phyloP scores from a whole-genome alignment of 1,140 invertebrate species.

The Drosophila rufa region DNA sequence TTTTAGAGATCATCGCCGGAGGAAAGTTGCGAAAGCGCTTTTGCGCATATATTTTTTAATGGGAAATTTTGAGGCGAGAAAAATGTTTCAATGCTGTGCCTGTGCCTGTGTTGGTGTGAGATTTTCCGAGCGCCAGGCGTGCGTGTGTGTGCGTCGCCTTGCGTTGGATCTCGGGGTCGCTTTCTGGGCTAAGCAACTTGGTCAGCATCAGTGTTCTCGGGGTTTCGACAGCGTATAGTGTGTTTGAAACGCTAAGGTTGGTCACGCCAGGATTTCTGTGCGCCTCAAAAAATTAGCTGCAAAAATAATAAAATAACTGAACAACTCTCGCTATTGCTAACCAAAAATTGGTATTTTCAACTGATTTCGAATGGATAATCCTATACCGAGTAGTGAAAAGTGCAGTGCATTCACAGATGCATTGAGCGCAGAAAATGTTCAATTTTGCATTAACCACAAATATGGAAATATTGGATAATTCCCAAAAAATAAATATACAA shows the following conservation, averaged over 20 bases:
- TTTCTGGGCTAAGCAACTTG: constrained; percentile 76
- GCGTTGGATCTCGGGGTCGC: constrained; percentile 71
- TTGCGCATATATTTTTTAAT: constrained; percentile 68
- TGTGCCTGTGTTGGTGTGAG: constrained; percentile 23
- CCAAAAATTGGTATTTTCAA: constrained; percentile 36
- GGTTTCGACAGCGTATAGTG: constrained; percentile 85
- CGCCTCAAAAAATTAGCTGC: constrained; percentile 30
- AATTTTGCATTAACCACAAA: constrained; percentile 6
- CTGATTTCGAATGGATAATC: constrained; percentile 20
- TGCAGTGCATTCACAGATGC: constrained; percentile 54
- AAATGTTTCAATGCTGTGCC: constrained; percentile 70
- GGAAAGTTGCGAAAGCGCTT: constrained; percentile 76
- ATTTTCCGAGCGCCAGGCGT: constrained; percentile 29
- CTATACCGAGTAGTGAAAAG: constrained; percentile 49
- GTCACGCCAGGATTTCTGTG: constrained; percentile 75
- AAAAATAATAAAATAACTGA: constrained; percentile 17
- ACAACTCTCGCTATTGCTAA: constrained; percentile 1
- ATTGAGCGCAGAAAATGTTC: constrained; percentile 14
- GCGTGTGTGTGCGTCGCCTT: constrained; percentile 50
- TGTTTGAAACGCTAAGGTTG: constrained; percentile 86
- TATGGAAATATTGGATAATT: constrained; percentile 21
- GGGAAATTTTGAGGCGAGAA: constrained; percentile 74
- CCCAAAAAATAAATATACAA: constrained; percentile 14
- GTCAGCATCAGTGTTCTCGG: constrained; percentile 85
- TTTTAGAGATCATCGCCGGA: constrained; percentile 35